These are phyloP conservation scores for Oryzias sinensis DNA, from an alignment of 2,797 vertebrate species.

Conservation along the genomic window DNA sequence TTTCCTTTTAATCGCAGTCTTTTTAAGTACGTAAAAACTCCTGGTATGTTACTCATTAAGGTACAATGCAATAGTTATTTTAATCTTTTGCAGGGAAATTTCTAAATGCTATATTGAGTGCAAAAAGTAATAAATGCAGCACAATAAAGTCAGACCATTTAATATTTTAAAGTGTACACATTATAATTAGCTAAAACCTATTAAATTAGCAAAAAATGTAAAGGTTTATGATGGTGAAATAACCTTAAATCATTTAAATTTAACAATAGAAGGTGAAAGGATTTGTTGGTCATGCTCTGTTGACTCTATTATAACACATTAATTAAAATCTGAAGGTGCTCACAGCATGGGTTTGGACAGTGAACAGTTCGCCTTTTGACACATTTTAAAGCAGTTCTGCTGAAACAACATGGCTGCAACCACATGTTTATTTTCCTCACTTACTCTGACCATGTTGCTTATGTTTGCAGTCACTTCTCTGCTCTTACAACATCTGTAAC, in stretches of 20 bases:
- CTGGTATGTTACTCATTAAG: too few relatives aligned
- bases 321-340: slow-evolving; percentile 1
- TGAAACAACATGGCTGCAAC: slow-evolving; percentile 30
- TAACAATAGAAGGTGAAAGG: slow-evolving; percentile 6
- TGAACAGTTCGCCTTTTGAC: slow-evolving; percentile 33
- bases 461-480: slow-evolving; percentile 32
- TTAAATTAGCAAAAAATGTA: slow-evolving; percentile 7
- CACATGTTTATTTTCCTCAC: slow-evolving; percentile 35
- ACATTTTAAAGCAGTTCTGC: slow-evolving; percentile 22
- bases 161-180: slow-evolving; percentile 1
- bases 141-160: not conserved
- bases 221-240: slow-evolving; percentile 14
- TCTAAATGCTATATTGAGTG: not conserved
- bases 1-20: too few relatives aligned
- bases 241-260: slow-evolving; percentile 6
- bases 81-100: not conserved
- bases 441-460: slow-evolving; percentile 20
- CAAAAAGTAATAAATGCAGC: slow-evolving; percentile 3
- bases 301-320: slow-evolving; percentile 9
- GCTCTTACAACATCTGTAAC: slow-evolving; percentile 6
- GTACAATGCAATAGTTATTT: too few relatives aligned
- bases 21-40: too few relatives aligned
- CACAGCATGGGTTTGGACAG: slow-evolving; percentile 1
- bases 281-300: not conserved
- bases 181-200: slow-evolving; percentile 8